phyloP scores from a whole-genome alignment of 2,888 invertebrate species.

The Drosophila nr. medialis region DNA sequence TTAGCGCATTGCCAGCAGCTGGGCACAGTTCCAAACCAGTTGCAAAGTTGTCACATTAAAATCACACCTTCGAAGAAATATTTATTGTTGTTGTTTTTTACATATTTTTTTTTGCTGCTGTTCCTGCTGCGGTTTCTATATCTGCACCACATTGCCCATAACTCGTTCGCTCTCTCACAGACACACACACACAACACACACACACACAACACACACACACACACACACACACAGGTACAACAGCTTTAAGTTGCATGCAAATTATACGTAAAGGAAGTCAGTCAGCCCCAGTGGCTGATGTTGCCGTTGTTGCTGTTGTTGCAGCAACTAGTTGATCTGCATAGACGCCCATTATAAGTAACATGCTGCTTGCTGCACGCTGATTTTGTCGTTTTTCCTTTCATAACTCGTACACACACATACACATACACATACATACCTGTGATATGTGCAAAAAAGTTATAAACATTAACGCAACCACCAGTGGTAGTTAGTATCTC shows the following conservation, averaged over 20 bases:
- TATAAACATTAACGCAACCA: slow-evolving; percentile 54
- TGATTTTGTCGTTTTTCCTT: slow-evolving; percentile 44
- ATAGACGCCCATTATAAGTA: slow-evolving; percentile 65
- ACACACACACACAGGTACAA: slow-evolving; percentile 45
- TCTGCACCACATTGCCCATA: slow-evolving; percentile 69
- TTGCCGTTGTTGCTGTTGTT: slow-evolving; percentile 17
- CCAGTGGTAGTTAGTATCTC: slow-evolving; percentile 56
- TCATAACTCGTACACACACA: slow-evolving; percentile 45
- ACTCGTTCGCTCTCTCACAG: slow-evolving; percentile 68
- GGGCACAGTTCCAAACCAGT: slow-evolving; percentile 60
- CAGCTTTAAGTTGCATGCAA: slow-evolving; percentile 69
- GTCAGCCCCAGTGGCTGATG: slow-evolving; percentile 27
- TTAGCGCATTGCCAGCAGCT: slow-evolving; percentile 36
- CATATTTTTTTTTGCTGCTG: slow-evolving; percentile 7
- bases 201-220: slow-evolving; percentile 26
- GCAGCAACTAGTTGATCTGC: slow-evolving; percentile 62
- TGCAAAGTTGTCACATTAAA: slow-evolving; percentile 81
- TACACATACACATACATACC: not conserved
- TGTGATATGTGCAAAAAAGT: slow-evolving; percentile 41
- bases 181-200: slow-evolving; percentile 23
- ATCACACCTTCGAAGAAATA: slow-evolving; percentile 76
- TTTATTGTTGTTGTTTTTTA: slow-evolving; percentile 62
- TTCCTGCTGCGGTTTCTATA: slow-evolving; percentile 50
- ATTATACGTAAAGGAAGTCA: slow-evolving; percentile 69
- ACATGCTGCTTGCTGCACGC: slow-evolving; percentile 26